phyloP scores from a whole-genome alignment of 1,140 invertebrate species.

The Procambarus clarkii region DNA sequence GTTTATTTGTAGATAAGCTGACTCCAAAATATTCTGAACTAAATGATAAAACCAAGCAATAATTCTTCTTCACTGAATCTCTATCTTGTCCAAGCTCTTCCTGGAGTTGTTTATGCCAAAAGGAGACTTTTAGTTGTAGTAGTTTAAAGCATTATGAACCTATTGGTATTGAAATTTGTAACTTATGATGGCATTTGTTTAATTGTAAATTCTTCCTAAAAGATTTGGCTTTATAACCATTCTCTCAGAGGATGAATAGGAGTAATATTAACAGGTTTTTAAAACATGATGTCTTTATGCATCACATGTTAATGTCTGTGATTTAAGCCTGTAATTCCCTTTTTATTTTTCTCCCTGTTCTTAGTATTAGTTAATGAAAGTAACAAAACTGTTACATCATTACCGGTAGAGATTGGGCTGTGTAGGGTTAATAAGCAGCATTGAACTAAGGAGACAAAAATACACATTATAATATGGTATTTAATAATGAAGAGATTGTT shows the following conservation, averaged over 20 bases:
- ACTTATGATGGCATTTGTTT: background rate
- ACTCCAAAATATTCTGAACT: background rate
- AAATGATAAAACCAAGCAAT: background rate
- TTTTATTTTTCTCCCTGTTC: too few species aligned
- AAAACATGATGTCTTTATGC: background rate
- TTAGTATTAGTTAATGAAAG: too few species aligned
- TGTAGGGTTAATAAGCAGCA: too few species aligned
- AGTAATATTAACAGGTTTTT: background rate
- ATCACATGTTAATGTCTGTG: background rate
- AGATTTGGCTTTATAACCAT: background rate
- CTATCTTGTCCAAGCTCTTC: background rate
- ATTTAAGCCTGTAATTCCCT: too few species aligned
- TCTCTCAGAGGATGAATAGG: background rate
- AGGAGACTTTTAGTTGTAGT: background rate
- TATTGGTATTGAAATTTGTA: background rate
- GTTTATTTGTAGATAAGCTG: background rate
- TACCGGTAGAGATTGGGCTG: too few species aligned
- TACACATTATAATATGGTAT: too few species aligned
- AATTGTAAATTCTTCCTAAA: background rate
- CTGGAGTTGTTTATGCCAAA: slow-evolving; percentile 1
- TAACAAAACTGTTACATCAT: too few species aligned
- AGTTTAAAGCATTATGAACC: background rate
- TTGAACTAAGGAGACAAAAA: too few species aligned
- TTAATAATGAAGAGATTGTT: too few species aligned
- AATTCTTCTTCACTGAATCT: background rate